Base-by-base conservation (phyloP, 2,113 vertebrate species). In the Anguilla rostrata region DNA sequence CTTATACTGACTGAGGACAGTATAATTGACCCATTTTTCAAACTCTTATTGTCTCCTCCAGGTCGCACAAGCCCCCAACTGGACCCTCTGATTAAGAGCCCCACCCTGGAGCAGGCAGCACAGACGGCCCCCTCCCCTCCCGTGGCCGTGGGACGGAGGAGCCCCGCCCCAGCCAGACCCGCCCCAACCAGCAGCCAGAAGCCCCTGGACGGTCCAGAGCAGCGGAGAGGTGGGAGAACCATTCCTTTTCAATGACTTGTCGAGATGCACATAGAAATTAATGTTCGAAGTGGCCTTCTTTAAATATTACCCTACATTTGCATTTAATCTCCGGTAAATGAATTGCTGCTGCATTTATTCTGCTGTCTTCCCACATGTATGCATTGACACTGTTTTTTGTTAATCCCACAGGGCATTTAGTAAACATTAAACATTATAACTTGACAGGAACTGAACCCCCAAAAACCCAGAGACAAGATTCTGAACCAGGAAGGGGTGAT, bases 121-220 rank as follows among this genome's bases (percentile, higher is more conserved):
- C 96, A 97, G 91, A 95, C 96, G 39, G 94, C 97, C 53, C 78
- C 79, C 90, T 92, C 89, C n/a, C 93, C 89, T 0, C 49, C 96
- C n/a, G 95, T 95, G 71, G 90, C 96, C 3, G 95, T 96, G 83
- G 96, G 95, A 81, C 97, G 96, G 90, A 97, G 97, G 94, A 97
- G 93, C 92, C 94, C 96, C 78, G 89, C 93, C n/a, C 91, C 92
- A 81, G 86, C 94, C 89, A 95, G 96, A 89, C 91, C 96, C 89
- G 92, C 95, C 87, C 91, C 94, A 85, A 91, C 94, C 81, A 81
- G 87, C 57, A 96, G 89, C 91, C 98, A 98, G 89, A 99, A 97
- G 92, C 94, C 97, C 0, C 90, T 96, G 49, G 98, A 99, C 88
- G 95, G 90, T 89, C 95, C 96, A 79, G 97, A 99, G 90, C 97